Base-by-base conservation (phyloP, 1,140 invertebrate genomes). In the Rhyzopertha dominica region DNA sequence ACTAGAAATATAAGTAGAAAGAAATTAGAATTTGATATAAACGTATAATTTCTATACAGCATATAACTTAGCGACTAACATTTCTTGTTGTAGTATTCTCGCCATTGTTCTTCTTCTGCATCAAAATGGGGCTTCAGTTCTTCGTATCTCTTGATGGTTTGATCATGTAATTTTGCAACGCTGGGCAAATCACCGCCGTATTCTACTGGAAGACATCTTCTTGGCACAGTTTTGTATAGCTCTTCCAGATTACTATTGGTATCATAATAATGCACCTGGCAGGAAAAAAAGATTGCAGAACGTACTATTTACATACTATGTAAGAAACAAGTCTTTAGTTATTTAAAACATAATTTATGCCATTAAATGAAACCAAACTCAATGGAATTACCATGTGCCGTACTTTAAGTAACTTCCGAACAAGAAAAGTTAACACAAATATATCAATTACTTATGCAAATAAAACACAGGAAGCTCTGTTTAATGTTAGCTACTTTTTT, bases 111-210 rank as follows among this genome's bases (percentile, higher is more conserved):
- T 42, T 71, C 63, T 39, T 71, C 70, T 8, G 66, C 60, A 1
- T 51, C 28, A 43, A 73, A 73, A 53, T 69, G 70, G 34, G 64
- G 56, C 14, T 61, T 54, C 32, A 71, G 48, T 34, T 65, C 51
- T 13, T 58, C 25, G 24, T 71, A 44, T 46, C 62, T 65, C 43
- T 36, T 42, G 13, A 59, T 56, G 26, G 67, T 61, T 10, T 41
- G 19, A 23, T 65, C 54, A 40, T 71, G 65, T 45, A 71, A 47
- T 19, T 35, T 57, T 31, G 63, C 54, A 8, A 69, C 9, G n/a
- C 46, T 50, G n/a, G 66, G 61, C 34, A 71, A 53, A 52, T 66
- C 53, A 1, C 71, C 71, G 23, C 67, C 68, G 41, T 53, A 71
- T 49, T 72, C 68, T 8, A 57, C 56, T 14, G 71, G 71, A 4